A percentile compares a stretch with the other conserved stretches of the same genome.
phyloP scores from a whole-genome alignment of 53 echinoderm and acorn worm species.

The Holothuria scabra region DNA sequence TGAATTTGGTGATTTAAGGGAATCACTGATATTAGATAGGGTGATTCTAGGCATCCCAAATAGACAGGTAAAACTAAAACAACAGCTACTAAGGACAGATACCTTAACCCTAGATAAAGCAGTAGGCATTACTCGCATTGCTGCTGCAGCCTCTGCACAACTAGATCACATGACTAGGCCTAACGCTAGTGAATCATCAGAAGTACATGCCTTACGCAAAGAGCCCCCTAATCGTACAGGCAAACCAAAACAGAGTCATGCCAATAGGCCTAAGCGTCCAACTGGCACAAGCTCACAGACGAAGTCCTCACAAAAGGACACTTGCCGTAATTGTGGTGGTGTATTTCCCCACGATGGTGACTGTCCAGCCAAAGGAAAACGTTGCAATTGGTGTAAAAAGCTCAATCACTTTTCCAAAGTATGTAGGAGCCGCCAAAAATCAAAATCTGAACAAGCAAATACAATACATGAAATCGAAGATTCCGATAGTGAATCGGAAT shows the following conservation, averaged over 20 bases:
- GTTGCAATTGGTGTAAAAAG: constrained; percentile 24
- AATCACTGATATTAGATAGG: too few relatives aligned
- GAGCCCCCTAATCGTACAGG: neutral
- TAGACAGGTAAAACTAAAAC: too few relatives aligned
- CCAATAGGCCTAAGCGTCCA: neutral
- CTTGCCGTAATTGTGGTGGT: constrained; percentile 45
- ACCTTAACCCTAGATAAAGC: constrained; percentile 55
- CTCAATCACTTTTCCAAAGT: constrained; percentile 39
- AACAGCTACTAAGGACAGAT: constrained; percentile 45
- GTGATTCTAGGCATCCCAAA: too few relatives aligned
- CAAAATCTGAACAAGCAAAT: too few relatives aligned
- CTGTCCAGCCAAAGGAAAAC: constrained; percentile 59
- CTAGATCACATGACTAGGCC: neutral
- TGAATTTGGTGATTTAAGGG: too few relatives aligned
- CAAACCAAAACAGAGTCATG: too few relatives aligned
- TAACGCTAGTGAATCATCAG: neutral
- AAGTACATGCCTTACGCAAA: neutral
- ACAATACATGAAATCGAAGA: too few relatives aligned
- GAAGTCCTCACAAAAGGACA: neutral
- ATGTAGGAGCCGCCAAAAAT: neutral
- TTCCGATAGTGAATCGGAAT: too few relatives aligned
- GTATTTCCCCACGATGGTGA: constrained; percentile 40
- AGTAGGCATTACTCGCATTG: neutral
- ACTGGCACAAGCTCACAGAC: neutral
- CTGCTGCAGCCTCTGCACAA: constrained; percentile 18